These are phyloP conservation scores for Lagocephalus sceleratus DNA, from an alignment of 2,797 vertebrate species.

Conservation along the genomic window DNA sequence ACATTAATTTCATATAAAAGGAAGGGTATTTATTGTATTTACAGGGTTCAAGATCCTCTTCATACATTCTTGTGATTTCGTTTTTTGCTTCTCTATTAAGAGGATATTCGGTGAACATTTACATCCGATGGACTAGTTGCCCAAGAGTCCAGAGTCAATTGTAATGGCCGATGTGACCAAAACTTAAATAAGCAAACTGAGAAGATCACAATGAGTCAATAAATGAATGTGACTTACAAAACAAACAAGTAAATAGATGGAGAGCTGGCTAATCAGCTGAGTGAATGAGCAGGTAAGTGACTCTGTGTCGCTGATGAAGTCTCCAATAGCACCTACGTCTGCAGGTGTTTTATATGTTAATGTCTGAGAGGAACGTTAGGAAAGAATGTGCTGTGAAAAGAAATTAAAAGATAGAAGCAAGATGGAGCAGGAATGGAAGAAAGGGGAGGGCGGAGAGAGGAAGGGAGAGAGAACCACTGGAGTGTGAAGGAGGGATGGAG, in stretches of 20 bases:
- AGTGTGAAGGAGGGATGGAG: constrained; percentile 62
- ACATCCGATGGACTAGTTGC: no score
- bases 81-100: no score
- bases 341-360: constrained; percentile 61
- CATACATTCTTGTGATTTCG: no score
- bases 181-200: constrained; percentile 1
- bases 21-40: no score
- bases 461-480: constrained; percentile 46
- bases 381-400: constrained; percentile 39
- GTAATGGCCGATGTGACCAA: neutral
- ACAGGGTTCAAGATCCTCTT: no score
- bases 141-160: neutral
- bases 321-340: constrained; percentile 41
- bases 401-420: constrained; percentile 34
- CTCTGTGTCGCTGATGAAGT: constrained; percentile 55
- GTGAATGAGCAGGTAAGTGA: constrained; percentile 53
- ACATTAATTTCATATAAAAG: no score
- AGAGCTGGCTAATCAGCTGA: constrained; percentile 55
- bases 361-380: constrained; percentile 42
- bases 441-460: constrained; percentile 22
- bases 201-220: neutral
- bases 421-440: constrained; percentile 20
- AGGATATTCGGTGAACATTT: no score
- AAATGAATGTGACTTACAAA: constrained; percentile 30
- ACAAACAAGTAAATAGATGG: constrained; percentile 49